Evolutionary conservation across 2,113 vertebrate species (phyloP).

Genomic region (Herpetotheres cachinnans): DNA sequence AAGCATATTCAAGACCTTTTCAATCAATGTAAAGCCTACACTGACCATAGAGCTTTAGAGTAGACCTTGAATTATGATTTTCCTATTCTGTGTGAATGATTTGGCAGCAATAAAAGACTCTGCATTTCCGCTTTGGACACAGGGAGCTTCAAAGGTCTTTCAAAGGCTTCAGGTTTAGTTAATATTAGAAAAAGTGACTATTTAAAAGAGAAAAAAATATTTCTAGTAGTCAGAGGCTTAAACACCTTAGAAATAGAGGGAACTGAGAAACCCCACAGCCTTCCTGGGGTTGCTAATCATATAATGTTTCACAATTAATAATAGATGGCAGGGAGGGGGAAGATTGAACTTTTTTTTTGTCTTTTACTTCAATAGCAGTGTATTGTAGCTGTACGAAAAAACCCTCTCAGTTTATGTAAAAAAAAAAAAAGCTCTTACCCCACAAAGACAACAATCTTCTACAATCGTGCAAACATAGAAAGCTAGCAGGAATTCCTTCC

Average conservation of each 20-base stretch:
- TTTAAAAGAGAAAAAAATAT: neutral
- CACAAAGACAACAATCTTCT: neutral
- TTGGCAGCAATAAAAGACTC: neutral
- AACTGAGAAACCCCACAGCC: neutral
- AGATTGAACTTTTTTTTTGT: neutral
- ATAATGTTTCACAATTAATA: neutral
- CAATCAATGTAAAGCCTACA: neutral
- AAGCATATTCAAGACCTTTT: neutral
- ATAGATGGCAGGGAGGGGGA: neutral
- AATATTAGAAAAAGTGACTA: neutral
- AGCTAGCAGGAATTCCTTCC: neutral
- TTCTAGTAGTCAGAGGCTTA: neutral
- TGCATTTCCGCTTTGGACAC: neutral
- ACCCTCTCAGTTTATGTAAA: neutral
- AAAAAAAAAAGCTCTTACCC: neutral
- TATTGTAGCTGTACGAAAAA: neutral
- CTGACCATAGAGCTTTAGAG: neutral
- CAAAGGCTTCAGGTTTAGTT: neutral
- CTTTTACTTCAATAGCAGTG: neutral
- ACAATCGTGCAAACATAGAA: fast-evolving
- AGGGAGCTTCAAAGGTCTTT: neutral
- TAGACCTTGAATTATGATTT: neutral
- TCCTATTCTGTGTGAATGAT: neutral
- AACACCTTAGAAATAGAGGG: neutral
- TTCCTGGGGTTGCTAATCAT: neutral